Evolutionary conservation across 35 echinoderm and acorn worm genomes (phyloP).

Genomic region (Heliocidaris tuberculata): DNA sequence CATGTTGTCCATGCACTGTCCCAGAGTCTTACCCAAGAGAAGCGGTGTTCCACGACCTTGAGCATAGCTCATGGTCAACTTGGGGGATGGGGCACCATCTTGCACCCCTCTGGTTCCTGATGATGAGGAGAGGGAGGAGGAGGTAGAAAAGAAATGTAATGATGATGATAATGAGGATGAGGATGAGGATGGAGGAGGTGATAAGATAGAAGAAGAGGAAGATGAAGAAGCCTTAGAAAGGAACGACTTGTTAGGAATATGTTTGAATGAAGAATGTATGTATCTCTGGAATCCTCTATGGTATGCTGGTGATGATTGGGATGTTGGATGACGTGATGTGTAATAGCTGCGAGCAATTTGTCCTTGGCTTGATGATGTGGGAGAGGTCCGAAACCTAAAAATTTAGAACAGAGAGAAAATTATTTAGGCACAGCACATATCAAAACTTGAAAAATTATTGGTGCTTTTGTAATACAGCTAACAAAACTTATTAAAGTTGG

Average conservation of each 20-base stretch:
- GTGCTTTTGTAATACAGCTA: no score
- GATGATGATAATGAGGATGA: background rate
- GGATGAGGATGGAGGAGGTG: background rate
- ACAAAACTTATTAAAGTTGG: no score
- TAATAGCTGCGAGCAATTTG: background rate
- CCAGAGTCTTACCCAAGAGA: conserved; percentile 81
- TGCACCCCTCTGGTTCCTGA: background rate
- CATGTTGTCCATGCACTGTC: conserved; percentile 69
- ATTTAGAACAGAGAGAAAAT: background rate
- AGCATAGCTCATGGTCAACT: conserved; percentile 71
- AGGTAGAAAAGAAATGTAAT: background rate
- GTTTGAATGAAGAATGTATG: background rate
- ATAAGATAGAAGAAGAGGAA: background rate
- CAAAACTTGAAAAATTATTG: no score
- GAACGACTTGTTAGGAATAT: background rate
- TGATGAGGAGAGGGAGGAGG: background rate
- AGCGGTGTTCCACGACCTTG: conserved; percentile 46
- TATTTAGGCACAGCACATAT: background rate
- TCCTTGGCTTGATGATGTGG: no score
- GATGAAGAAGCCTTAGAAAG: background rate
- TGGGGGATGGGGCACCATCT: background rate
- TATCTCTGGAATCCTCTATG: background rate
- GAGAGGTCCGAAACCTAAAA: background rate
- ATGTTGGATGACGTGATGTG: background rate
- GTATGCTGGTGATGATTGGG: background rate